phyloP scores from a whole-genome alignment of 2,888 invertebrate species.

The Herminia tarsipennalis region DNA sequence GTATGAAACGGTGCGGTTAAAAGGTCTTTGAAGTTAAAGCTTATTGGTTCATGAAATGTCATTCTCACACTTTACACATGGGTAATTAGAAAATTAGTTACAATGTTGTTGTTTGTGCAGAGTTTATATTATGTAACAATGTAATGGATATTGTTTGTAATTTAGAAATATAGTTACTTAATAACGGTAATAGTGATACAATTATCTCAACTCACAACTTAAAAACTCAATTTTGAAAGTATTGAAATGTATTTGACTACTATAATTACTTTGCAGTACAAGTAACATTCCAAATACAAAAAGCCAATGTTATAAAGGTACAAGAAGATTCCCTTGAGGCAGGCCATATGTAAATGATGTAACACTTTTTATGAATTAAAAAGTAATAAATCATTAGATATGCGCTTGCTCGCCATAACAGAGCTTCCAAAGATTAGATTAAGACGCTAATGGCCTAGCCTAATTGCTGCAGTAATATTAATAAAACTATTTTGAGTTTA shows the following conservation, averaged over 20 bases:
- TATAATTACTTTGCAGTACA: too few species aligned
- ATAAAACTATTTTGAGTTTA: conserved; percentile 55
- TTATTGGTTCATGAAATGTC: conserved; percentile 22
- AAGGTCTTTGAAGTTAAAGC: conserved; percentile 22
- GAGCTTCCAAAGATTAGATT: conserved; percentile 57
- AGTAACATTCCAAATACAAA: too few species aligned
- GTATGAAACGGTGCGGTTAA: conserved; percentile 13
- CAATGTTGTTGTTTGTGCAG: too few species aligned
- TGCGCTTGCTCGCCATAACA: conserved; percentile 36
- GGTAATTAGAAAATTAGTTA: conserved; percentile 6
- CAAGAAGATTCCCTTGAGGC: too few species aligned
- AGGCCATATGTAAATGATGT: conserved; percentile 36
- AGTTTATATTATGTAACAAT: too few species aligned
- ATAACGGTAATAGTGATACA: too few species aligned
- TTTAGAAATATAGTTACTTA: too few species aligned
- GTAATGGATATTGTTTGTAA: not conserved
- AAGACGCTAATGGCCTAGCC: conserved; percentile 56
- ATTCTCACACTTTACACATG: conserved; percentile 1
- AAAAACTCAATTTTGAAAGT: too few species aligned
- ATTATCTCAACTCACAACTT: too few species aligned
- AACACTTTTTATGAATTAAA: conserved; percentile 51
- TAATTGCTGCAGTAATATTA: conserved; percentile 60
- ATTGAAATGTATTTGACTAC: too few species aligned
- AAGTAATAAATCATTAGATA: conserved; percentile 52
- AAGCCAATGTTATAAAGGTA: too few species aligned